Base-by-base conservation (phyloP, 1,140 invertebrate genomes). In the Euschistus heros region DNA sequence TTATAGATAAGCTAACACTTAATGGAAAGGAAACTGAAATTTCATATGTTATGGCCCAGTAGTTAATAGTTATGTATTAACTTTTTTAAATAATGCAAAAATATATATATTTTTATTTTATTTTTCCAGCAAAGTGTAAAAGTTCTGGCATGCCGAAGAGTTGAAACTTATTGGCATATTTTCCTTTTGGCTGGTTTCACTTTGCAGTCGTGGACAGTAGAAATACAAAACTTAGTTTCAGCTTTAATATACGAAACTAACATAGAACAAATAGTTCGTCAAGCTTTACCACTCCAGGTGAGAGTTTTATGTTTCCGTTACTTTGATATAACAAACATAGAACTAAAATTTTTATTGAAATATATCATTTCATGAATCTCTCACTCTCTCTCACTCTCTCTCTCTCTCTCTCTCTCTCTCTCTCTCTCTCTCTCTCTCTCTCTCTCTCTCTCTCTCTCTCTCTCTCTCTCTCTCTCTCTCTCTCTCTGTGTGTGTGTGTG, bases 181-280 rank as follows among this genome's bases (percentile, higher is more conserved):
- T 65, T 65, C 33, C 33, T 65, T 22, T 47, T 65, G 20, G 33
- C 55, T 44, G 64, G 64, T 14, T 26, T 65, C 8, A 60, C 54
- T 6, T 42, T 65, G 2, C 64, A 65, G 18, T 57, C 55, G 10
- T 59, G 33, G 59, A 26, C 15, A n/a, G 22, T 61, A 33, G 20
- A 57, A 26, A 57, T 26, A 17, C 2, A 27, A 24, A 24, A 24
- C 15, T 3, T 26, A 5, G 18, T 26, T 26, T 57, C 15, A 17
- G 24, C 20, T 26, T 6, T 24, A 6, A 26, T 57, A 22, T 57
- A 57, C 15, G 20, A 57, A 24, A 13, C 7, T 26, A 26, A 57
- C 24, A 17, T 57, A 10, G 54, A 57, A 26, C 24, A 20, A 8
- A 22, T 57, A 4, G 4, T 57, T 22, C 18, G 24, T 4, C 18